Evolutionary conservation across 2,113 vertebrate species (phyloP).

Genomic region (Meles meles): DNA sequence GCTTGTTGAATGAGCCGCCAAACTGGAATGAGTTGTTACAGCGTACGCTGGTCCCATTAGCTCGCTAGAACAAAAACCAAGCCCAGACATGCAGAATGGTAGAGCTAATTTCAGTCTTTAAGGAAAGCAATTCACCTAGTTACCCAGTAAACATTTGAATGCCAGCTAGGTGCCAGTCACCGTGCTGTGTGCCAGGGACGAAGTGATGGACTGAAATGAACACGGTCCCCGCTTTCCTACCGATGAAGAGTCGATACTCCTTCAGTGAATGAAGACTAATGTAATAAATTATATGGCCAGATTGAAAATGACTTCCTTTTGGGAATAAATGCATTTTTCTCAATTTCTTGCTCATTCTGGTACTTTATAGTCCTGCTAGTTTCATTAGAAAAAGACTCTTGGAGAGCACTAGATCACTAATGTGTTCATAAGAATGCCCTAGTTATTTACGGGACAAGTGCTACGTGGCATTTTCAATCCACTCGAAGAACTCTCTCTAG

Average conservation of each 20-base stretch:
- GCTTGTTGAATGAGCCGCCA: accelerated
- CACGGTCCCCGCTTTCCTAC: neutral
- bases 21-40: accelerated
- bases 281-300: neutral
- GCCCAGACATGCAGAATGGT: accelerated
- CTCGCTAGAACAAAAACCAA: neutral
- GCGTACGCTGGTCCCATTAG: accelerated
- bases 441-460: accelerated
- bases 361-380: neutral
- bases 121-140: neutral
- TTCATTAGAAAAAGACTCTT: neutral
- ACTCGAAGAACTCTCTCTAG: neutral
- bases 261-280: neutral
- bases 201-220: neutral
- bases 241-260: accelerated
- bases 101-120: accelerated
- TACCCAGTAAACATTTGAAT: neutral
- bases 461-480: accelerated
- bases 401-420: neutral
- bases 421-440: neutral
- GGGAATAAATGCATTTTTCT: neutral
- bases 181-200: neutral
- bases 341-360: neutral
- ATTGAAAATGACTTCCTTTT: neutral
- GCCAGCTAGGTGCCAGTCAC: accelerated